Conservation (phyloP, 2,797 vertebrate species). For the Hydrolagus colliei region DNA sequence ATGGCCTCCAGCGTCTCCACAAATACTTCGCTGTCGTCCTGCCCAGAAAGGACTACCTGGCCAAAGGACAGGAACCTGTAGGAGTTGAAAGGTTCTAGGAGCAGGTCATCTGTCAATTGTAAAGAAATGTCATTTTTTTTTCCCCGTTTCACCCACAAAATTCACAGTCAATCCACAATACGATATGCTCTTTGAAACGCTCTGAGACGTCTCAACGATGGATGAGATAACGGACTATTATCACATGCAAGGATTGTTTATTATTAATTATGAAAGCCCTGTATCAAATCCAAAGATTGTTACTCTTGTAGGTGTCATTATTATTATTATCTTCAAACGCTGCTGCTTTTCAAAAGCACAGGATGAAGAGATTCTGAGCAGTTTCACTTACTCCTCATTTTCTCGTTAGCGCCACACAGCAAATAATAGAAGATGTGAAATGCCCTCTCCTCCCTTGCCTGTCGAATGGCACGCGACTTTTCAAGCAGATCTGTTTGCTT, state of each 20-base stretch:
- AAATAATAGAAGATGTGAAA: conserved; percentile 97
- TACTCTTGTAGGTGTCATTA: background rate
- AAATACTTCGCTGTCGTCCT: conserved; percentile 86
- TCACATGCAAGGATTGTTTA: no score
- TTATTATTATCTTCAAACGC: background rate
- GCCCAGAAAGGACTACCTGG: conserved; percentile 73
- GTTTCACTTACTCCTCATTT: conserved; percentile 58
- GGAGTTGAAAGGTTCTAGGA: conserved; percentile 77
- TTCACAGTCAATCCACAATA: no score
- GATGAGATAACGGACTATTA: no score
- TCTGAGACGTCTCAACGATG: no score
- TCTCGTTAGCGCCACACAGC: conserved; percentile 76
- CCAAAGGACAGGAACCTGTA: conserved; percentile 84
- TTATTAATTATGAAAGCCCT: no score
- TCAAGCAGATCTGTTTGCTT: conserved; percentile 80
- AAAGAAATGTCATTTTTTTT: conserved; percentile 34
- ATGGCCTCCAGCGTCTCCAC: conserved; percentile 91
- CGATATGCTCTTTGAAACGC: no score
- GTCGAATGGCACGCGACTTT: conserved; percentile 90
- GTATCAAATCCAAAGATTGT: background rate
- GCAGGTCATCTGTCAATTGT: conserved; percentile 68
- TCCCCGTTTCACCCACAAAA: no score
- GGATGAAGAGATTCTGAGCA: no score
- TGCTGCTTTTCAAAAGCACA: background rate
- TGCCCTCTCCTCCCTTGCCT: conserved; percentile 83